Evolutionary conservation across 1,140 invertebrate genomes (phyloP), one percentile per base, ranked within the genome.

Genomic region (Cardiocondyla obscurior): DNA sequence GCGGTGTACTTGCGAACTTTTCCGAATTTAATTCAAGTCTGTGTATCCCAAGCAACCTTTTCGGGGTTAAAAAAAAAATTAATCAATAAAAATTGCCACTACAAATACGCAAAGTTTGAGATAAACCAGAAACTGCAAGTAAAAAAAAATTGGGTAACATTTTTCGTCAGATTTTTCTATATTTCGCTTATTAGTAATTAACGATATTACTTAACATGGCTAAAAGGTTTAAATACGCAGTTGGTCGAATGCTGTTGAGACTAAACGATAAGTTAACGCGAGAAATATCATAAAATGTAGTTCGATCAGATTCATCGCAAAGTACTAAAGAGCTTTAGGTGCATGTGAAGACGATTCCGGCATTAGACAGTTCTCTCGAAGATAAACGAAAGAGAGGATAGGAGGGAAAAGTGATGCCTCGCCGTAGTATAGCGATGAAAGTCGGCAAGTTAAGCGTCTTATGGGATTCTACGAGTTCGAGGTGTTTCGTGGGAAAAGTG

Each of bases 361-460:
- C 12, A 58, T 30, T 51, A 69, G 33, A 44, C 44, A 81, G 12
- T 58, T 65, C 62, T 46, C 44, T 12, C 30, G 30, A 73, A 55
- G 62, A 62, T 39, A 72, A 44, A 72, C 60, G 62, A 25, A 72
- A 74, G 49, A 28, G 57, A 76, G 55, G 14, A 30, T 51, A 19
- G n/a, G 36, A 58, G 46, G 42, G 49, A 51, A 64, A 70, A 76
- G 77, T 64, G 83, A 87, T 85, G 79, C 65, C 49, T 70, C 60
- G 39, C 36, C 46, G 72, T 83, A 79, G 81, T 82, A 87, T 85
- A 65, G 67, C 81, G 77, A 84, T 84, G 83, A 83, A 85, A 89
- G 88, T 84, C 86, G 39, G 85, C 76, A 85, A 89, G 85, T 87
- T 90, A 88, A 90, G 83, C 84, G 81, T 60, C 85, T 88, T 84